A percentile compares a stretch with the other conserved stretches of the same genome.
phyloP scores from a whole-genome alignment of 2,113 vertebrate species.

The Smithornis capensis region DNA sequence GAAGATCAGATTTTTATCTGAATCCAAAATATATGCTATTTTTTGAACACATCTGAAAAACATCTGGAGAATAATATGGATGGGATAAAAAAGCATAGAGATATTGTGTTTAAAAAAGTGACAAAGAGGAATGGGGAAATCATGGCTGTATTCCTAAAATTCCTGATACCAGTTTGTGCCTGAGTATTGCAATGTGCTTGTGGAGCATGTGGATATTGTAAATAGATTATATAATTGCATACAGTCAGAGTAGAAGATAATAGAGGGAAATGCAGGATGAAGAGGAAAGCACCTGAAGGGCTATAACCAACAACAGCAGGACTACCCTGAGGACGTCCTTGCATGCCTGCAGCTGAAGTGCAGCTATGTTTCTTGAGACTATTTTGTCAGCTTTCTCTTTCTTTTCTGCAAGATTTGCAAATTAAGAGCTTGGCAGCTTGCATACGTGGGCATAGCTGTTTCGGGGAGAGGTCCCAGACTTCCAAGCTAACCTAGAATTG shows the following conservation, averaged over 20 bases:
- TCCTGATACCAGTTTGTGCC: neutral
- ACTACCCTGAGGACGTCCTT: neutral
- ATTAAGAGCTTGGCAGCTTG: neutral
- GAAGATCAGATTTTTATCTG: neutral
- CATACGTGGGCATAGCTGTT: neutral
- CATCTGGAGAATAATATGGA: neutral
- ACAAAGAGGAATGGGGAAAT: neutral
- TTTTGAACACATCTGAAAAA: neutral
- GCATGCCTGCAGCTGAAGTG: neutral
- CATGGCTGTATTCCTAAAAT: neutral
- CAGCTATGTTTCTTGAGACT: accelerated
- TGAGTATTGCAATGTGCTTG: accelerated
- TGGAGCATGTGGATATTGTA: neutral
- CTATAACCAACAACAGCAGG: neutral
- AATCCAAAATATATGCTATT: neutral
- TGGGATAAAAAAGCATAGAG: neutral
- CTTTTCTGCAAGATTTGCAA: neutral
- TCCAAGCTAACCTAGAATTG: neutral
- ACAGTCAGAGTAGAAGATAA: neutral
- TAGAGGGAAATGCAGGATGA: neutral
- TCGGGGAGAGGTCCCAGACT: neutral
- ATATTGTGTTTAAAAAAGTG: neutral
- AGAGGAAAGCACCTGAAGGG: neutral
- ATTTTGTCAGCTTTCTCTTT: neutral
- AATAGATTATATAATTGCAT: neutral